Conservation (phyloP, 2,888 invertebrate genomes). For the Ceraclea dissimilis region DNA sequence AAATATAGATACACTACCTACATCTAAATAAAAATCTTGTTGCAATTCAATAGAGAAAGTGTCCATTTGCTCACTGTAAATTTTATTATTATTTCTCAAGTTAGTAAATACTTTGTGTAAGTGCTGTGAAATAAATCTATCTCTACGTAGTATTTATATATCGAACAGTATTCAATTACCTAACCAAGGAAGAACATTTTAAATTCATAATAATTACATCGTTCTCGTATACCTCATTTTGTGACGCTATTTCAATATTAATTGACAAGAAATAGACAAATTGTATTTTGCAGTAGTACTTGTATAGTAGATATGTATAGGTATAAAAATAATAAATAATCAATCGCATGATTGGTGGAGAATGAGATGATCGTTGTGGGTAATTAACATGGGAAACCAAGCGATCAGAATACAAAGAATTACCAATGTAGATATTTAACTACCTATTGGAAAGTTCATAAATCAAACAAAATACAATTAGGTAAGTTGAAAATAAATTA, state of each 20-base stretch:
- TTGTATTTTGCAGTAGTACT: too few species aligned
- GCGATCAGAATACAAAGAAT: constrained; percentile 14
- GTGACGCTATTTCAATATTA: too few species aligned
- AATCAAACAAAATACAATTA: background rate
- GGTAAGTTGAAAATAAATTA: background rate
- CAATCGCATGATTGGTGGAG: background rate
- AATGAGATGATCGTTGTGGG: constrained; percentile 7
- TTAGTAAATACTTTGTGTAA: too few species aligned
- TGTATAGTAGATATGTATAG: too few species aligned
- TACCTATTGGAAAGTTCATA: background rate
- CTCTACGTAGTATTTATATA: background rate
- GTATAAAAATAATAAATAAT: background rate
- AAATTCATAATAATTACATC: too few species aligned
- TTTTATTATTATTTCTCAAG: too few species aligned
- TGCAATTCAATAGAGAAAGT: background rate
- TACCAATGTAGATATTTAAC: constrained; percentile 4
- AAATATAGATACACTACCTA: too few species aligned
- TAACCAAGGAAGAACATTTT: too few species aligned
- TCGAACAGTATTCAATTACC: too few species aligned
- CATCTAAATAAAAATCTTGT: background rate
- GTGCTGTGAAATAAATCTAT: background rate
- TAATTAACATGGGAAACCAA: constrained; percentile 13
- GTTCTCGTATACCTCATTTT: too few species aligned
- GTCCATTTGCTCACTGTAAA: background rate
- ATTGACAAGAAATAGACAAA: too few species aligned